Percentiles rank a stretch among this genome's conserved stretches.
These are phyloP conservation scores for Invenusta paracnida DNA, from an alignment of 2,888 invertebrate genomes.

Conservation along the genomic window DNA sequence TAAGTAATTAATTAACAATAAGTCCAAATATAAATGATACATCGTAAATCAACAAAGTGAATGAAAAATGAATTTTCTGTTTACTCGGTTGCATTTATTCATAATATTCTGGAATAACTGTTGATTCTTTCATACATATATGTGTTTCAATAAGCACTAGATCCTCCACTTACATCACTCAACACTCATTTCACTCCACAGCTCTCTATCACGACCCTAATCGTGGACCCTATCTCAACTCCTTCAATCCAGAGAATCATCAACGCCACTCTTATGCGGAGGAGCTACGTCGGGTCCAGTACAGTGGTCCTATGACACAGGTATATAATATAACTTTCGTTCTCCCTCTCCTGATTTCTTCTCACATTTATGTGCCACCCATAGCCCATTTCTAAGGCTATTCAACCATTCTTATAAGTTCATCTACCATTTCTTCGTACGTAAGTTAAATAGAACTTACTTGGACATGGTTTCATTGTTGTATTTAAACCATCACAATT, in stretches of 20 bases:
- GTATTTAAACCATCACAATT: no score
- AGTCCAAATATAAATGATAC: no score
- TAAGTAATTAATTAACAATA: no score
- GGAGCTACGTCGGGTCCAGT: constrained; percentile 17
- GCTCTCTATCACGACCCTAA: background rate
- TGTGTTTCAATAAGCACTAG: no score
- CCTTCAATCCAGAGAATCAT: background rate
- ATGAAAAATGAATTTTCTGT: no score
- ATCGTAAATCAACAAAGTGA: no score
- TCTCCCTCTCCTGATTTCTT: background rate
- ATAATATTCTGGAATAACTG: no score
- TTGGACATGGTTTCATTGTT: background rate
- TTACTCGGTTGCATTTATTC: no score
- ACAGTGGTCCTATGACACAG: constrained; percentile 12
- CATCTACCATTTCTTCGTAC: background rate
- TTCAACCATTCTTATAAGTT: background rate
- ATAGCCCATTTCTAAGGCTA: background rate
- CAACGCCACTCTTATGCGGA: constrained; percentile 30
- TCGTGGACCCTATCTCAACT: background rate
- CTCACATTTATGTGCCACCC: background rate
- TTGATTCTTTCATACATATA: no score
- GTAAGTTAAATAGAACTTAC: background rate
- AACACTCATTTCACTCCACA: background rate
- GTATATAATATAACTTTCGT: background rate
- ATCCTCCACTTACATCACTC: no score